phyloP scores from a whole-genome alignment of 2,888 invertebrate species.

The Caenorhabditis zanzibari region DNA sequence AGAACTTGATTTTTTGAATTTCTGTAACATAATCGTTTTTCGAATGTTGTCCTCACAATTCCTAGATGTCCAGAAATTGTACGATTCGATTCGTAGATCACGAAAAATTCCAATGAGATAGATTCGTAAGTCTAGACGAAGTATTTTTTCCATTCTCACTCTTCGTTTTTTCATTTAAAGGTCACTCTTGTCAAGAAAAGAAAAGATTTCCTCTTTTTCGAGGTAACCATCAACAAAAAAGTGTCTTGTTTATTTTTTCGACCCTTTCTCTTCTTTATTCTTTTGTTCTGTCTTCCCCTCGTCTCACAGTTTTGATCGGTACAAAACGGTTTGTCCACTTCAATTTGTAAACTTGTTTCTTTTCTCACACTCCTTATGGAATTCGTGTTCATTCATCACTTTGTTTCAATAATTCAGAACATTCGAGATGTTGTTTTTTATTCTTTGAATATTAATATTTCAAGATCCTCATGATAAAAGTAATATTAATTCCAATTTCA shows the following conservation, averaged over 20 bases:
- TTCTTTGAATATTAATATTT: neutral
- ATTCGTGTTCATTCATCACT: neutral
- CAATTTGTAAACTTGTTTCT: conserved; percentile 55
- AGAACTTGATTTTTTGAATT: too few relatives aligned
- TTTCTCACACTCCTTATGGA: conserved; percentile 17
- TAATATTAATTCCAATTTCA: conserved; percentile 7
- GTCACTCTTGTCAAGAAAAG: conserved; percentile 25
- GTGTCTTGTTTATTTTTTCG: conserved; percentile 58
- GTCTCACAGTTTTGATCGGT: conserved; percentile 57
- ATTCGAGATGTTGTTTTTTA: conserved; percentile 1
- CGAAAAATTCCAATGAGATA: neutral
- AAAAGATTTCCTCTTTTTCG: conserved; percentile 1
- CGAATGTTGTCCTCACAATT: too few relatives aligned
- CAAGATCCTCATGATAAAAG: neutral
- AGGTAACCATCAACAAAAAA: conserved; percentile 40
- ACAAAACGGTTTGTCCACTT: conserved; percentile 56
- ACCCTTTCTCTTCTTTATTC: neutral
- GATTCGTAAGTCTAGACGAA: conserved; percentile 1
- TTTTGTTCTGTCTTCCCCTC: conserved; percentile 31
- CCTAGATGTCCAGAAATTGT: too few relatives aligned
- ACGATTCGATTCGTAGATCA: neutral
- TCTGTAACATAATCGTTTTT: too few relatives aligned
- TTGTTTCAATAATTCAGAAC: conserved; percentile 19
- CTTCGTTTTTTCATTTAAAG: neutral
- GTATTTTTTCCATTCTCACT: neutral